Conservation (phyloP, 2,888 invertebrate genomes). For the Tiphia femorata region DNA sequence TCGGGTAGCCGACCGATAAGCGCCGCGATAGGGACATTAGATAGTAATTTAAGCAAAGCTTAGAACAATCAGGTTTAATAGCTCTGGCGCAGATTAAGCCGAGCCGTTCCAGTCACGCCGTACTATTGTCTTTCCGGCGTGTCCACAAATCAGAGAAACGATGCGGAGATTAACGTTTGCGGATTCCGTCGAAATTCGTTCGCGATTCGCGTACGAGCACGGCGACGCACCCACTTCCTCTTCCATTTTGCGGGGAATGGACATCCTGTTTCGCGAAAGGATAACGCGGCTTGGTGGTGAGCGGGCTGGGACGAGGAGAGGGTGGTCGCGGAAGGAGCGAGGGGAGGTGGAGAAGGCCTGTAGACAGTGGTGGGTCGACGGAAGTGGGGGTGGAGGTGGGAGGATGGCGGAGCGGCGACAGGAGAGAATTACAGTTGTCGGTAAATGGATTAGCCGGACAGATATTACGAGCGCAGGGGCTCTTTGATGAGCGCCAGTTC, state of each 20-base stretch:
- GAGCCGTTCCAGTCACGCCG: slow-evolving; percentile 8
- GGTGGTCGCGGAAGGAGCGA: too few species aligned
- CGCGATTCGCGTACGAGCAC: slow-evolving; percentile 10
- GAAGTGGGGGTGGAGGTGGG: too few species aligned
- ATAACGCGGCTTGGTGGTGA: too few species aligned
- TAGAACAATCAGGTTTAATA: slow-evolving; percentile 1
- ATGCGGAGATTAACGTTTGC: slow-evolving; percentile 22
- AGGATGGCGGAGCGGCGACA: slow-evolving; percentile 28
- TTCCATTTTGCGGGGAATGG: slow-evolving; percentile 21
- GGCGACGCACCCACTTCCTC: background rate
- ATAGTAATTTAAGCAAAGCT: background rate
- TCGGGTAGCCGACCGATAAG: too few species aligned
- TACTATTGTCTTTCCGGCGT: slow-evolving; percentile 22
- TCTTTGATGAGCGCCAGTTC: slow-evolving; percentile 56
- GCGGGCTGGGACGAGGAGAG: too few species aligned
- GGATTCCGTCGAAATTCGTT: slow-evolving; percentile 22
- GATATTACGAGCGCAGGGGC: slow-evolving; percentile 49
- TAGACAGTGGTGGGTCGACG: too few species aligned
- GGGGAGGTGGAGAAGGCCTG: too few species aligned
- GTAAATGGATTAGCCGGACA: slow-evolving; percentile 52
- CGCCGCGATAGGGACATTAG: too few species aligned
- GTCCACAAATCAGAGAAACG: slow-evolving; percentile 16
- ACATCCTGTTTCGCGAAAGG: slow-evolving; percentile 29
- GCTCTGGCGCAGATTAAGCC: slow-evolving; percentile 1
- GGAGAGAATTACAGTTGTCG: slow-evolving; percentile 52